Evolutionary conservation across 2,113 vertebrate genomes (phyloP).

Genomic region (Strix uralensis): DNA sequence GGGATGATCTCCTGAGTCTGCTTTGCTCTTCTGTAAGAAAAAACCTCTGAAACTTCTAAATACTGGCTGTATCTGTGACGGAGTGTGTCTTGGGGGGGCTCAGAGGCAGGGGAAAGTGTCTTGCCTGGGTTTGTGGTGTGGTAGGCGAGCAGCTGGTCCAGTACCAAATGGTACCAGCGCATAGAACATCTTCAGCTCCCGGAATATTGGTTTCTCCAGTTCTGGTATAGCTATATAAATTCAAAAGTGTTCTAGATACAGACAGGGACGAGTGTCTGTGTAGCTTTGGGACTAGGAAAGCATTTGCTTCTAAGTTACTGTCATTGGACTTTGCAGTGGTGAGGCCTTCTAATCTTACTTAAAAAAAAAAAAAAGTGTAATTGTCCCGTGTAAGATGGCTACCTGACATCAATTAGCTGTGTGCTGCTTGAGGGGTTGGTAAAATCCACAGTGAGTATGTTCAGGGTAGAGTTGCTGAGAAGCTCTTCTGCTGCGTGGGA

Average conservation of each 20-base stretch:
- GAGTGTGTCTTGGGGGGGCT: fast-evolving
- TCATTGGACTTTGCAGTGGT: neutral
- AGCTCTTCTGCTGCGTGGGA: neutral
- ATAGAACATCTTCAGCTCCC: neutral
- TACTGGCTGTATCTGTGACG: fast-evolving
- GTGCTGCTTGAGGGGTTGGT: neutral
- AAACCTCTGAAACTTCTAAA: neutral
- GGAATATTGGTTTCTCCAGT: neutral
- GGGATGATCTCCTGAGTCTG: neutral
- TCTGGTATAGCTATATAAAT: fast-evolving
- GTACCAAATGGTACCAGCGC: fast-evolving
- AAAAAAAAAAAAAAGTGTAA: neutral
- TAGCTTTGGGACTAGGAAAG: neutral
- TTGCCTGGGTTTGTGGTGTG: neutral
- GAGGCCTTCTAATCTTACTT: neutral
- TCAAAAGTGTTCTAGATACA: fast-evolving
- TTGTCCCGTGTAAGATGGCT: neutral
- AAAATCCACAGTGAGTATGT: fast-evolving
- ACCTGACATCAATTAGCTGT: neutral
- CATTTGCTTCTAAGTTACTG: neutral
- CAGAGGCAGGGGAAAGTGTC: no score
- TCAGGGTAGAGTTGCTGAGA: neutral
- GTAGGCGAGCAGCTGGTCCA: neutral
- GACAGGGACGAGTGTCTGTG: neutral
- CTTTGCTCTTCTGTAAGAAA: neutral